Base-by-base conservation (phyloP, 2,888 invertebrate species). In the Parnassius glacialis region DNA sequence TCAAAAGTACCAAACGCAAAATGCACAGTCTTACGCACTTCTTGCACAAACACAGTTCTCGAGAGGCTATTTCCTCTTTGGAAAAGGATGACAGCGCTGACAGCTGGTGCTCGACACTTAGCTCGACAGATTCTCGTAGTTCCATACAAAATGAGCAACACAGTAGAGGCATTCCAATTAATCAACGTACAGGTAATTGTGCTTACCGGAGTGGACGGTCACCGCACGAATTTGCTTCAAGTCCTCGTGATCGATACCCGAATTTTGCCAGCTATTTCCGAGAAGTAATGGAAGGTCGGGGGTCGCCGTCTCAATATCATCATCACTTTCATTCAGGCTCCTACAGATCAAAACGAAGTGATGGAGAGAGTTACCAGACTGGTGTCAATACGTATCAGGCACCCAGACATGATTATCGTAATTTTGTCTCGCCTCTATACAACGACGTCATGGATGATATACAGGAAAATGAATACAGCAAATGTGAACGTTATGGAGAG, bases 11-110 rank as follows among this genome's bases (percentile, higher is more conserved):
- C 34, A 34, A 34, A 34, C 34, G 34, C 7, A 34, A 34, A 74
- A 92, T 92, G 92, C 90, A 92, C 72, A 88, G 92, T 9, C 70
- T 93, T 51, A 78, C 90, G 55, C 84, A 92, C 74, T 89, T 88
- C 66, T 70, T 90, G 20, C 83, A 83, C 65, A 89, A 87, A 71
- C 81, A 63, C 20, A 59, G 52, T 59, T 63, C 59, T 20, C 75
- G 86, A 51, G 87, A 87, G 69, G 66, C 85, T 62, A 77, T 85
- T 64, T 77, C 86, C 3, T 73, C 87, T 3, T 65, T 79, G 48
- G 84, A 86, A 11, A 84, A 80, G 67, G 91, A 92, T 61, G 80
- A 91, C 20, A 92, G 90, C 64, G 68, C 84, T 1, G 91, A 92
- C 12, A 89, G 89, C 74, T 92, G 92, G 90, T 84, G 85, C 64